Conservation (phyloP, 2,113 vertebrate genomes). For the Litocranius walleri region DNA sequence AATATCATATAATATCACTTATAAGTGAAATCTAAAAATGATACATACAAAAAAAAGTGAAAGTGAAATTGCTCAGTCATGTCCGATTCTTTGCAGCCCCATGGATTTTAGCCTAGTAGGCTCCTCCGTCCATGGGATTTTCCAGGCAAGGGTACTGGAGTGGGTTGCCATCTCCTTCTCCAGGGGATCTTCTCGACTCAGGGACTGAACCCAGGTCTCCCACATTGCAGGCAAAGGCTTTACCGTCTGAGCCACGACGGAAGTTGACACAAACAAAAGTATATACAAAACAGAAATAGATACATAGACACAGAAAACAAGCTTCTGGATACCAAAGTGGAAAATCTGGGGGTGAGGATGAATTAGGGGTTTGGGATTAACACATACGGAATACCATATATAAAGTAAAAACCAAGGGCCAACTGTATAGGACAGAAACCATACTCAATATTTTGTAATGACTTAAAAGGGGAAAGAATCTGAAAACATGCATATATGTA, state of each 20-base stretch:
- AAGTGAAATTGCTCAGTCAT: background rate
- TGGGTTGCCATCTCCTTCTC: background rate
- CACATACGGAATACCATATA: background rate
- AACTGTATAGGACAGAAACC: background rate
- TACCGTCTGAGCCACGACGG: background rate
- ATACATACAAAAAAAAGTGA: background rate
- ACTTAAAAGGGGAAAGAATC: background rate
- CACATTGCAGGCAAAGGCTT: background rate
- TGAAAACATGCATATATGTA: background rate
- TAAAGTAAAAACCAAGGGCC: background rate
- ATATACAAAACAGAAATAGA: background rate
- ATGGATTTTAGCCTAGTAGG: background rate
- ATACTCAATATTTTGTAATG: background rate
- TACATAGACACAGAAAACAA: background rate
- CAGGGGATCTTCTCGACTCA: fast-evolving
- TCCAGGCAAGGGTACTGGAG: background rate
- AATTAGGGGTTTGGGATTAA: background rate
- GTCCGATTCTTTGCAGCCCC: background rate
- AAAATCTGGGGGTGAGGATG: background rate
- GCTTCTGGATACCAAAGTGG: background rate
- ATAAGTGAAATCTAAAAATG: background rate
- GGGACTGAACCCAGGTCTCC: background rate
- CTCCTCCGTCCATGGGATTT: background rate
- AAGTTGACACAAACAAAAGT: background rate
- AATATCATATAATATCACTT: background rate